Evolutionary conservation across 2,113 vertebrate species (phyloP).

Genomic region (Danionella cerebrum): DNA sequence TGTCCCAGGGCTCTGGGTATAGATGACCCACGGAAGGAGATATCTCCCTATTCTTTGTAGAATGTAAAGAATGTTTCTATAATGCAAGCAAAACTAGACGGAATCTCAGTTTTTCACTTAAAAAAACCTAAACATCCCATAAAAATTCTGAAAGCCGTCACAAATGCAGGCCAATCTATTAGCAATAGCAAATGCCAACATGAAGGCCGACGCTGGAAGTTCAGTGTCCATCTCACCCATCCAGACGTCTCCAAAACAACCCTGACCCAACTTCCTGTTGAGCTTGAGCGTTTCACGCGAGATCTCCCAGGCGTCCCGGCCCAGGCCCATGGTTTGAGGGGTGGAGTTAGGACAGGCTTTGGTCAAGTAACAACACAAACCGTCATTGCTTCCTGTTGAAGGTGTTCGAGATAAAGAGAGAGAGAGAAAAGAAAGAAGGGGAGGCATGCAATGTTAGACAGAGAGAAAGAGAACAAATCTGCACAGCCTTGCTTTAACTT

Average conservation of each 20-base stretch:
- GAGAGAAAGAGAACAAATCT: conserved; percentile 27
- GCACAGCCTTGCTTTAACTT: conserved; percentile 47
- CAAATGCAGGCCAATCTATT: neutral
- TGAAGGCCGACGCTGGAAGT: conserved; percentile 1
- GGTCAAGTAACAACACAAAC: conserved; percentile 85
- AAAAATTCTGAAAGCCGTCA: too few species aligned
- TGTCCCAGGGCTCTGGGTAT: neutral
- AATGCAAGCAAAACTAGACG: too few species aligned
- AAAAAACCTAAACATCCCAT: too few species aligned
- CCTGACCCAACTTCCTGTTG: conserved; percentile 81
- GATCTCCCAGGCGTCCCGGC: conserved; percentile 93
- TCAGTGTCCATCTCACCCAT: conserved; percentile 75
- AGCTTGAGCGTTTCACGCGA: conserved; percentile 69
- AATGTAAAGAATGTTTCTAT: neutral
- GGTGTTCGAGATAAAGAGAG: conserved; percentile 12
- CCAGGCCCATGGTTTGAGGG: conserved; percentile 87
- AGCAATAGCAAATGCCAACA: conserved; percentile 5
- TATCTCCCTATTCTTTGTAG: neutral
- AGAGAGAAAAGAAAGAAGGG: conserved; percentile 58
- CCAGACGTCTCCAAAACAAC: conserved; percentile 95
- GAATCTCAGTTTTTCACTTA: too few species aligned
- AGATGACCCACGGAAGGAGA: neutral
- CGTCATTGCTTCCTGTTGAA: conserved; percentile 76
- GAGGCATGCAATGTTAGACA: conserved; percentile 55
- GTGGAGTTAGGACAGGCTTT: conserved; percentile 70